Base-by-base conservation (phyloP, 1,140 invertebrate species). In the Amphibalanus amphitrite region DNA sequence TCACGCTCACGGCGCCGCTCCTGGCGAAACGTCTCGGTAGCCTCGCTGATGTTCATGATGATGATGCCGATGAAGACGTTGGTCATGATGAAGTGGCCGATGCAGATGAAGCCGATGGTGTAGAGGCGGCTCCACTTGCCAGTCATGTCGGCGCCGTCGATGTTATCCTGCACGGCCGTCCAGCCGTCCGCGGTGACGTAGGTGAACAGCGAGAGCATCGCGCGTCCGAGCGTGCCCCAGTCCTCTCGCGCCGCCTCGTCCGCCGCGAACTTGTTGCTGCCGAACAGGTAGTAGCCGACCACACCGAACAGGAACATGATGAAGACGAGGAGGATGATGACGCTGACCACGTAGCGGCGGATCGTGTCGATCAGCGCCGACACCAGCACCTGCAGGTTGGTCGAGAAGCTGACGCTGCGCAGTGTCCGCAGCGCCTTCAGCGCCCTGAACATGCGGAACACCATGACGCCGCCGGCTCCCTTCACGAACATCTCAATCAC, bases 11-110 rank as follows among this genome's bases (percentile, higher is more conserved):
- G 47, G 13, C 47, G 47, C 47, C 47, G 47, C 47, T 59, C 47
- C 47, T 59, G 10, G 1, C 75, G 25, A 26, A 73, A 77, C 0
- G 71, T 65, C 23, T 78, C 77, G 3, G 77, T 77, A 28, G 78
- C 77, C 47, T 79, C 78, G 28, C 75, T 76, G 65, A 79, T 79
- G 40, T 79, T 77, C 75, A 78, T 76, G 59, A 79, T 79, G 70
- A 79, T 77, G 69, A 79, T 74, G 33, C 76, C 78, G 72, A 79
- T 77, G 71, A 79, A 78, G 70, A 79, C 77, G 64, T 78, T 79
- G 15, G 75, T 74, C 72, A 79, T 77, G 33, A 79, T 73, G 70
- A 78, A 79, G 67, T 79, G 77, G 38, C 78, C 78, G 6, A 78
- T 70, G 28, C 78, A 74, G 33, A 79, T 76, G 30, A 59, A 59